Base-by-base conservation (phyloP, 2,113 vertebrate genomes). In the Cottus gobio region DNA sequence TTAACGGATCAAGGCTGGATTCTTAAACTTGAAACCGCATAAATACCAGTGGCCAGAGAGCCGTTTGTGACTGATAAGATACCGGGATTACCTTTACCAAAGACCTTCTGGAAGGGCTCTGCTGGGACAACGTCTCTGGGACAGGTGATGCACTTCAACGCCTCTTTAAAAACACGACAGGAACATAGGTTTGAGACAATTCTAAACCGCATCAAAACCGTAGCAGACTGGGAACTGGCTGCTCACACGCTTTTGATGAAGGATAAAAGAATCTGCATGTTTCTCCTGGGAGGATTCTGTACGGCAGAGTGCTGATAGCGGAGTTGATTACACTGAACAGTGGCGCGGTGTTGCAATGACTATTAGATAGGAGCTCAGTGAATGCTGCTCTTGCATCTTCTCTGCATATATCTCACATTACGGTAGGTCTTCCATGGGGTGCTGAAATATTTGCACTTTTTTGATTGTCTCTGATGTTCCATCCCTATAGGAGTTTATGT, bases 311-410 rank as follows among this genome's bases (percentile, higher is more conserved):
- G 26, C 64, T 70, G 82, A 84, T 74, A 73, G 77, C 61, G 48
- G 84, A 72, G 67, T 34, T 83, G 83, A 87, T 86, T 79, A 80
- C 62, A 68, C 34, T 31, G 54, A 62, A 37, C 20, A 80, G 56
- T 13, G 66, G 10, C 34, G 50, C 48, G 3, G 75, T 69, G 44
- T 82, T 82, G 48, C 84, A 66, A 77, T 62, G 82, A 24, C 63
- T 74, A 61, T 74, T 10, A 85, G 83, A 84, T 68, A 71, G 72
- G 20, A 64, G 75, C 71, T 31, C 60, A 31, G 58, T 83, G 80
- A 84, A 52, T 42, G 77, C 79, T 66, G 73, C 64, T 74, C 52
- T 75, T 63, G 74, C 81, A 85, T 82, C 80, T 82, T 75, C 79
- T 84, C 75, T 76, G 79, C 74, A 42, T 56, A 75, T 54, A 62